Percentiles rank a stretch among this genome's conserved stretches.
These are phyloP conservation scores for Drosophila ustulata DNA, from an alignment of 2,888 invertebrate species.

Conservation along the genomic window DNA sequence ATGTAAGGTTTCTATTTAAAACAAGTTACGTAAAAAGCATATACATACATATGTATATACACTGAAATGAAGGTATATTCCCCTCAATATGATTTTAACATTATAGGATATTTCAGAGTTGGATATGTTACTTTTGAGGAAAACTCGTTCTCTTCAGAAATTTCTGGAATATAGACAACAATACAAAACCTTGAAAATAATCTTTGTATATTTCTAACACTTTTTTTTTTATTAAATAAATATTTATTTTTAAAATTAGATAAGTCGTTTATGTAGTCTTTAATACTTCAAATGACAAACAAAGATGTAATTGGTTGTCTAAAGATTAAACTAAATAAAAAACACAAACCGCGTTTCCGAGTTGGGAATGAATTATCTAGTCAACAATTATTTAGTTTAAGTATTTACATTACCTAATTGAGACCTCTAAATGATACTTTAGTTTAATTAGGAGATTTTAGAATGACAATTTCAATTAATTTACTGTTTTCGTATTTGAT, in stretches of 20 bases:
- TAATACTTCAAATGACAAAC: slow-evolving; percentile 48
- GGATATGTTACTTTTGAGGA: no score
- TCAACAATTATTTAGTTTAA: slow-evolving; percentile 22
- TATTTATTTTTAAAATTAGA: slow-evolving; percentile 32
- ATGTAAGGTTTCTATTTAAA: no score
- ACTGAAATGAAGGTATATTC: no score
- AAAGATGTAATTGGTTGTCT: slow-evolving; percentile 2
- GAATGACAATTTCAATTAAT: slow-evolving; percentile 12
- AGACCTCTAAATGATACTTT: slow-evolving; percentile 34
- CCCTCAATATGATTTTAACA: no score
- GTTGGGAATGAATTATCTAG: slow-evolving; percentile 45
- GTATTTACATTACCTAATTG: slow-evolving; percentile 17
- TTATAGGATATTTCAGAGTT: no score
- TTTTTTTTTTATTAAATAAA: slow-evolving; percentile 30
- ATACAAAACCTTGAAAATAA: neutral
- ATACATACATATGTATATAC: no score
- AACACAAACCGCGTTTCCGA: slow-evolving; percentile 31
- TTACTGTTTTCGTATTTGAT: slow-evolving; percentile 40
- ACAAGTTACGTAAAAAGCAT: no score
- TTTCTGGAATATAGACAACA: neutral
- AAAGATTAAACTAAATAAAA: slow-evolving; percentile 20
- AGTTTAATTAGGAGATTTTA: slow-evolving; percentile 25
- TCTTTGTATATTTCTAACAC: neutral
- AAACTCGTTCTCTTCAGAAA: no score
- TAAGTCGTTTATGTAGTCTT: slow-evolving; percentile 13